A percentile compares a stretch with the other conserved stretches of the same genome.
Evolutionary conservation across 2,113 vertebrate species (phyloP).

Genomic region (Hirundichthys speculiger): DNA sequence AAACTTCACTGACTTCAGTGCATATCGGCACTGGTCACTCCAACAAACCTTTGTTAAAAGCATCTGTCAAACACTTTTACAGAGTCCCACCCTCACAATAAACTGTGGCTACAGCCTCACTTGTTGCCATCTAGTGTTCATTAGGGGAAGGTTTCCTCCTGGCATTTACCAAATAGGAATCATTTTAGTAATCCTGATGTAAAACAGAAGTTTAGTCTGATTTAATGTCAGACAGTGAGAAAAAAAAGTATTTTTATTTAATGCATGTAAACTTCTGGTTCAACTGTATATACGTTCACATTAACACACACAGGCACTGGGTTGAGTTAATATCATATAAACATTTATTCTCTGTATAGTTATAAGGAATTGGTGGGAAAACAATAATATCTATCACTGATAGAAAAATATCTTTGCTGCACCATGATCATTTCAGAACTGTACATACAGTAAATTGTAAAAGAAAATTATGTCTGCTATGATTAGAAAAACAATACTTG

Average conservation of each 20-base stretch:
- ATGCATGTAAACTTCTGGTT: too few species aligned
- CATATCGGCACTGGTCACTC: slow-evolving; percentile 17
- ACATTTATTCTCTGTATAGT: slow-evolving; percentile 73
- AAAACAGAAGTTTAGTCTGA: too few species aligned
- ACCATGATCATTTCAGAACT: slow-evolving; percentile 55
- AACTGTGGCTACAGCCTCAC: background rate
- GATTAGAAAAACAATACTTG: slow-evolving; percentile 22
- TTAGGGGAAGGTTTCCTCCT: background rate
- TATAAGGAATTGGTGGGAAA: slow-evolving; percentile 44
- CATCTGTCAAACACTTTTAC: slow-evolving; percentile 10
- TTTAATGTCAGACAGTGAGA: too few species aligned
- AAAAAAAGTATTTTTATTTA: too few species aligned
- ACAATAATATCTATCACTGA: slow-evolving; percentile 41
- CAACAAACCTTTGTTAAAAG: slow-evolving; percentile 30
- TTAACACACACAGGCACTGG: background rate
- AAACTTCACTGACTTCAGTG: slow-evolving; percentile 17
- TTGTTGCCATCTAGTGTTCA: slow-evolving; percentile 62
- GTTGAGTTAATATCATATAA: slow-evolving; percentile 54
- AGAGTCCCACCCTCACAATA: background rate
- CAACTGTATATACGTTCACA: background rate
- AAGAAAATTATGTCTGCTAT: slow-evolving; percentile 30
- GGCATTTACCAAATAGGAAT: too few species aligned
- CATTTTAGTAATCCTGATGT: too few species aligned
- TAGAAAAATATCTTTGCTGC: slow-evolving; percentile 78
- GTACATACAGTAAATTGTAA: slow-evolving; percentile 49